Evolutionary conservation across 1,140 invertebrate genomes (phyloP).

Genomic region (Hyposmocoma kahamanoa): DNA sequence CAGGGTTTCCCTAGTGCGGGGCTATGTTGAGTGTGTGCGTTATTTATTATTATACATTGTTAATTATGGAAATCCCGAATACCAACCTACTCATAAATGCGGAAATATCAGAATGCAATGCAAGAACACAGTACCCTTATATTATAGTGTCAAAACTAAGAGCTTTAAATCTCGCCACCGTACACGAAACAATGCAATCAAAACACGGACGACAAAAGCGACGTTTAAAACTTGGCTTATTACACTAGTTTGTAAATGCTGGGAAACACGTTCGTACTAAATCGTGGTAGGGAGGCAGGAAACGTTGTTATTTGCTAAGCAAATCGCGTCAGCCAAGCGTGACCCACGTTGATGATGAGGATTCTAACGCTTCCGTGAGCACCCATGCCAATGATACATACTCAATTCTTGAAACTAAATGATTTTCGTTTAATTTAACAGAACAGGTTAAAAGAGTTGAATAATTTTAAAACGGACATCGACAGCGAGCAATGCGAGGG

Average conservation of each 20-base stretch:
- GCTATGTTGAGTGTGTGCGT: too few relatives aligned
- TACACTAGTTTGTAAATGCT: neutral
- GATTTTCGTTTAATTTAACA: neutral
- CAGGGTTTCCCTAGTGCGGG: too few relatives aligned
- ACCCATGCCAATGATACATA: slow-evolving; percentile 9
- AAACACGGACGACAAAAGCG: neutral
- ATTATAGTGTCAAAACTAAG: too few relatives aligned
- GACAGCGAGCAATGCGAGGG: slow-evolving; percentile 16
- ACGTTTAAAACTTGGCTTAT: neutral
- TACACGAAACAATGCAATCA: neutral
- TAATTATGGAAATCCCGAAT: too few relatives aligned
- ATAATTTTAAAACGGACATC: neutral
- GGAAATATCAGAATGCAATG: too few relatives aligned
- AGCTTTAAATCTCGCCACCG: too few relatives aligned
- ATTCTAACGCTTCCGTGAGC: slow-evolving; percentile 26
- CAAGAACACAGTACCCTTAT: too few relatives aligned
- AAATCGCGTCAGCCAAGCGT: slow-evolving; percentile 39
- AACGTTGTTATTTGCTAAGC: slow-evolving; percentile 33
- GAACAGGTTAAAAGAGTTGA: neutral
- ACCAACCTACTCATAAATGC: too few relatives aligned
- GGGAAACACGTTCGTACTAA: neutral
- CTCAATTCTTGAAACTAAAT: neutral
- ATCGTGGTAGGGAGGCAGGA: slow-evolving; percentile 19
- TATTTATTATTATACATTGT: too few relatives aligned
- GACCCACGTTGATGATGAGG: slow-evolving; percentile 32